Base-by-base conservation (phyloP, 2,888 invertebrate genomes). In the Lissocephala sabroskyi region DNA sequence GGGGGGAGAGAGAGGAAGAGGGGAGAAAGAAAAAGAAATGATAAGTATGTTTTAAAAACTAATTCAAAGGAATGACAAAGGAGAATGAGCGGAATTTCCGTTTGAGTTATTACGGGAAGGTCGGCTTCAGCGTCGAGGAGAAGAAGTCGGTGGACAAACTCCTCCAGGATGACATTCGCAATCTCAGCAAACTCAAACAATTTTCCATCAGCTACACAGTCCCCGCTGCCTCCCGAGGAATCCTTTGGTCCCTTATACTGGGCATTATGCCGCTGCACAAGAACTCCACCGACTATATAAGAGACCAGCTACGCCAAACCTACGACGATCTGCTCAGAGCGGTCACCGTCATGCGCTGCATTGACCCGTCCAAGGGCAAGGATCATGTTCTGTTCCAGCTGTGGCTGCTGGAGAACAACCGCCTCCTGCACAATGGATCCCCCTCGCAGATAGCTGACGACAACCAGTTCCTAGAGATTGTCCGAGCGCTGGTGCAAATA, bases 61-160 rank as follows among this genome's bases (percentile, higher is more conserved):
- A n/a, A n/a, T n/a, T n/a, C n/a, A n/a, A n/a, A n/a, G n/a, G n/a
- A n/a, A n/a, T n/a, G n/a, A n/a, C n/a, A n/a, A n/a, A n/a, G n/a
- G n/a, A n/a, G n/a, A n/a, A 93, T 77, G 92, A 92, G 80, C 86
- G 93, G 59, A 93, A 93, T 85, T 93, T 93, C 83, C 89, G 93
- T 28, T 93, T 92, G 0, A 90, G 91, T 2, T 93, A 93, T 78
- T 93, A 93, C 70, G 93, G 93, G 84, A 93, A 93, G 86, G 94
- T 96, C 9, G 96, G 96, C 29, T 89, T 93, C 59, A 93, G 93
- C 64, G 94, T 96, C 0, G 96, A 96, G 84, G 94, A 94, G 79
- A 95, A 94, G 82, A 95, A 94, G 85, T 95, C 95, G 0, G 85
- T 96, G 33, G 95, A 96, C 86, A 94, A 95, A 74, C 85, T 96